These are phyloP conservation scores for Myotis brandtii DNA, from an alignment of 2,113 vertebrate genomes.

Conservation along the genomic window DNA sequence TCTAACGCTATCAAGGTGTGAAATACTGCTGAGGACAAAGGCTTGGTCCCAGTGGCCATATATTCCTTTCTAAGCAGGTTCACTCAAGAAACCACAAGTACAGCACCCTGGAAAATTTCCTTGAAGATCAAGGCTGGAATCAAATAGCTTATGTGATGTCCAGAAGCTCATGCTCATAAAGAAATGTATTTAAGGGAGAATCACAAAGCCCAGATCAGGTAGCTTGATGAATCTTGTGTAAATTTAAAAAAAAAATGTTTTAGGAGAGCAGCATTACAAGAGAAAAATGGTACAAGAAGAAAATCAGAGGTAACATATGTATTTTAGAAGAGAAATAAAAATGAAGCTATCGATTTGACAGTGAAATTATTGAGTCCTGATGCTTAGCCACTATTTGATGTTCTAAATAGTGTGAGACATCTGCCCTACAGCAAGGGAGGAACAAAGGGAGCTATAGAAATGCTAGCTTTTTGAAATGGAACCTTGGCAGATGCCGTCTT, in stretches of 20 bases:
- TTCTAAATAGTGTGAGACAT: slow-evolving; percentile 54
- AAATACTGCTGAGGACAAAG: neutral
- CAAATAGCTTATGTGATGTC: neutral
- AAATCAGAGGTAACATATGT: slow-evolving; percentile 16
- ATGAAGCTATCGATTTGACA: slow-evolving; percentile 49
- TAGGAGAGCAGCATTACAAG: neutral
- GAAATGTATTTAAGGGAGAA: slow-evolving; percentile 15
- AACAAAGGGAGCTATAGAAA: slow-evolving; percentile 57
- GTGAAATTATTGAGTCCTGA: slow-evolving; percentile 35
- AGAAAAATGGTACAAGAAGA: slow-evolving; percentile 31
- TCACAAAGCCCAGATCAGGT: slow-evolving; percentile 1
- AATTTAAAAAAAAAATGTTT: neutral
- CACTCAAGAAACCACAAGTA: slow-evolving; percentile 3
- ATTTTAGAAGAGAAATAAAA: slow-evolving; percentile 65
- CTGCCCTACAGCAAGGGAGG: slow-evolving; percentile 49
- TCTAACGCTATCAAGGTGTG: neutral
- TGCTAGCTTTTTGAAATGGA: slow-evolving; percentile 14
- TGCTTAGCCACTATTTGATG: slow-evolving; percentile 56
- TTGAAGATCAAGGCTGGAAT: slow-evolving; percentile 36
- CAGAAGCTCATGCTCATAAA: slow-evolving; percentile 21
- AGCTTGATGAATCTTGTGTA: neutral
- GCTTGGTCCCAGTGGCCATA: neutral
- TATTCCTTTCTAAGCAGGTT: neutral
- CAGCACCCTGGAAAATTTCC: neutral
- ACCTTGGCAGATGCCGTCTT: slow-evolving; percentile 3